Evolutionary conservation across 1,140 invertebrate genomes (phyloP).

Genomic region (Diabrotica undecimpunctata): DNA sequence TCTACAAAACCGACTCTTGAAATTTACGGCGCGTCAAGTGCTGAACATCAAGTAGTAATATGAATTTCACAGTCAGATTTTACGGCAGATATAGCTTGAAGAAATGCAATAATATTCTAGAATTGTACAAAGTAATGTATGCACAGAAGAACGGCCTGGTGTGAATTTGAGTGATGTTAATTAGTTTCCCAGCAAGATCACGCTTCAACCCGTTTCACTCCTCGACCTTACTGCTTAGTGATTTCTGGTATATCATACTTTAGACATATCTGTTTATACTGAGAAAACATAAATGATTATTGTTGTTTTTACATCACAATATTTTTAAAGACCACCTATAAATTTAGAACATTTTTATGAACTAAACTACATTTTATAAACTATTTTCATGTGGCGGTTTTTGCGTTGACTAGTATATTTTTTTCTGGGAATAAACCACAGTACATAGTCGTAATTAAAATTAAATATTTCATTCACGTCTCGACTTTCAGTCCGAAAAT

Average conservation of each 20-base stretch:
- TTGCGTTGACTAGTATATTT: too few relatives aligned
- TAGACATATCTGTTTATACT: neutral
- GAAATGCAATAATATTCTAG: conserved; percentile 28
- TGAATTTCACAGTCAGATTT: conserved; percentile 7
- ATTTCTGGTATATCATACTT: conserved; percentile 13
- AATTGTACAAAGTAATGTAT: conserved; percentile 29
- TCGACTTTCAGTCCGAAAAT: too few relatives aligned
- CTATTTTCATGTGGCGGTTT: too few relatives aligned
- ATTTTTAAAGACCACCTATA: too few relatives aligned
- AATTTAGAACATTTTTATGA: too few relatives aligned
- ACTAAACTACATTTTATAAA: too few relatives aligned
- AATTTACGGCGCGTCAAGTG: neutral
- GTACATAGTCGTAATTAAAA: too few relatives aligned
- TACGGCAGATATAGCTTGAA: conserved; percentile 25
- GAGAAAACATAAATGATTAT: neutral
- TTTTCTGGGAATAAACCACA: too few relatives aligned
- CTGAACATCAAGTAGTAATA: conserved; percentile 8
- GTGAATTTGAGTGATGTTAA: conserved; percentile 37
- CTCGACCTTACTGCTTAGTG: conserved; percentile 4
- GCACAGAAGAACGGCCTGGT: conserved; percentile 29
- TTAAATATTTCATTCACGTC: too few relatives aligned
- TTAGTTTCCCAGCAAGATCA: conserved; percentile 34
- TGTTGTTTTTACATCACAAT: too few relatives aligned
- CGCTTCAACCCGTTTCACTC: conserved; percentile 19
- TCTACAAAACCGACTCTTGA: too few relatives aligned